Percentiles rank a stretch among this genome's conserved stretches.
Conservation (phyloP, 1,140 invertebrate species). For the Spodoptera litura region DNA sequence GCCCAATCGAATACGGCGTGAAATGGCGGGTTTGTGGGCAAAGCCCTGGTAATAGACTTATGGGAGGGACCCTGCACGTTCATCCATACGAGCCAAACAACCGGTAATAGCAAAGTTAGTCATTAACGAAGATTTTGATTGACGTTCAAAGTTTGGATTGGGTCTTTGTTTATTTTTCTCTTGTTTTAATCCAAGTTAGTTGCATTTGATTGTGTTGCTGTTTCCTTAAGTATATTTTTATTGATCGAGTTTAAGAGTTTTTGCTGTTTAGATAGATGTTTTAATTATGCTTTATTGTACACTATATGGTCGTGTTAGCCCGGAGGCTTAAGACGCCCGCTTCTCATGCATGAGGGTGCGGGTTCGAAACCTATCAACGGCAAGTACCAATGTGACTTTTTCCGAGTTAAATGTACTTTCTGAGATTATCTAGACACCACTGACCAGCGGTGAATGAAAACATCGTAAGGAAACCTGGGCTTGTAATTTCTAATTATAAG, state of each 20-base stretch:
- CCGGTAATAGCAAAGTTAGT: conserved; percentile 40
- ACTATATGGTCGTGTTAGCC: no score
- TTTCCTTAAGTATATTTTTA: background rate
- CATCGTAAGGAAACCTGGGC: no score
- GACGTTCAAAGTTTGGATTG: background rate
- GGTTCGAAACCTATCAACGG: no score
- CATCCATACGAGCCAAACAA: conserved; percentile 36
- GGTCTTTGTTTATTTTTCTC: background rate
- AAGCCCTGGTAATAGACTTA: conserved; percentile 48
- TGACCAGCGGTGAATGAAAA: no score
- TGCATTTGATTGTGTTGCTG: background rate
- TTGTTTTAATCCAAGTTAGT: background rate
- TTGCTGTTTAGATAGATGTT: no score
- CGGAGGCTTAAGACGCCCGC: no score
- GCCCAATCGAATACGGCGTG: conserved; percentile 55
- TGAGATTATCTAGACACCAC: no score
- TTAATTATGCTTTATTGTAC: no score
- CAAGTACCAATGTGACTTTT: no score
- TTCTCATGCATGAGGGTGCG: no score
- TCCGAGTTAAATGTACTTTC: no score
- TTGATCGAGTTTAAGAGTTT: background rate
- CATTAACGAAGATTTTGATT: conserved; percentile 33
- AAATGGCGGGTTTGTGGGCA: conserved; percentile 47
- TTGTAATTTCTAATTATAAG: no score
- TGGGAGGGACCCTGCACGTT: conserved; percentile 43